These are phyloP conservation scores for Podarcis cretensis DNA, from an alignment of 2,113 vertebrate genomes.

Conservation along the genomic window DNA sequence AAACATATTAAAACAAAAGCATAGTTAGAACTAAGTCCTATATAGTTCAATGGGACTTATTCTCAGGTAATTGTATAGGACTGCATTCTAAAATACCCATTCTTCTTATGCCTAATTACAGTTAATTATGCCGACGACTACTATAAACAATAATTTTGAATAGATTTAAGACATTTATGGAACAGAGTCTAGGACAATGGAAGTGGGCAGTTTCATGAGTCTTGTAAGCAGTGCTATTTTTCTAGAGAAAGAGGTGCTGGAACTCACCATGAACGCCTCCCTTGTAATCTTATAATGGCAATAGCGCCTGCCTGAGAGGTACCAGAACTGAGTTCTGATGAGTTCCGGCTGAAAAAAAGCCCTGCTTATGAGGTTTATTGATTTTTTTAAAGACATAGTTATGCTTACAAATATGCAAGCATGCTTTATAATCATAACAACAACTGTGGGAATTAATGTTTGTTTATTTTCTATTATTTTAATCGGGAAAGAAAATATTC, in stretches of 20 bases:
- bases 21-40: background rate
- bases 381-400: background rate
- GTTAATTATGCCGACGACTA: background rate
- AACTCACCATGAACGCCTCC: too few relatives aligned
- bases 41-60: background rate
- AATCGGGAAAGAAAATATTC: background rate
- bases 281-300: too few relatives aligned
- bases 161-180: background rate
- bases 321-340: too few relatives aligned
- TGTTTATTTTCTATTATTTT: background rate
- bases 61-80: background rate
- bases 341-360: too few relatives aligned
- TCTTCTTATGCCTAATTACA: background rate
- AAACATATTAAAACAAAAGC: too few relatives aligned
- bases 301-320: too few relatives aligned
- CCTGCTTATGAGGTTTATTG: too few relatives aligned
- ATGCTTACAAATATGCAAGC: background rate
- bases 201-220: background rate
- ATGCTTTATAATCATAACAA: background rate
- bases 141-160: background rate
- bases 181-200: background rate
- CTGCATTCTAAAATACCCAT: background rate
- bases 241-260: too few relatives aligned
- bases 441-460: background rate
- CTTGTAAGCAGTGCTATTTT: background rate